Evolutionary conservation across 2,888 invertebrate genomes (phyloP).

Genomic region (Eretmocerus hayati): DNA sequence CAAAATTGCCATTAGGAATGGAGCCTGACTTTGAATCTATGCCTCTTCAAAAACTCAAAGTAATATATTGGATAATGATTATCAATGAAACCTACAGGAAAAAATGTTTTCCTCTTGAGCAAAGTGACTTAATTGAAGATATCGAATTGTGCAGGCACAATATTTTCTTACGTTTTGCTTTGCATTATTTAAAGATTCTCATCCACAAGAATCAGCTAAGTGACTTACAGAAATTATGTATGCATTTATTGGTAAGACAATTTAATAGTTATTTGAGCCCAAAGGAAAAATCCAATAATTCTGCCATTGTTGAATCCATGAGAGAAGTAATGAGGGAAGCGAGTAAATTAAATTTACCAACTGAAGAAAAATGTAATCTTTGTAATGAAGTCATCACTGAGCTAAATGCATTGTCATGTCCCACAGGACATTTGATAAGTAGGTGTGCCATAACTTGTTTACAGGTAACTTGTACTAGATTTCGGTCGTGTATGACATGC

Average conservation of each 20-base stretch:
- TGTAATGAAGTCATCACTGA: constrained; percentile 34
- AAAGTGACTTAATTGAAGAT: background rate
- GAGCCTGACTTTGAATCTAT: constrained; percentile 28
- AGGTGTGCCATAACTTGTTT: constrained; percentile 39
- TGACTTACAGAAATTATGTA: constrained; percentile 27
- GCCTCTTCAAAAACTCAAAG: constrained; percentile 29
- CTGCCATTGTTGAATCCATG: constrained; percentile 19
- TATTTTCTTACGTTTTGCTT: constrained; percentile 34
- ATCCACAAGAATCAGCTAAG: constrained; percentile 21
- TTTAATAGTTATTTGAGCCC: constrained; percentile 36
- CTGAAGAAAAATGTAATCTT: constrained; percentile 34
- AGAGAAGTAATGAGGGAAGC: constrained; percentile 26
- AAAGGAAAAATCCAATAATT: constrained; percentile 28
- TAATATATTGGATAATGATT: constrained; percentile 36
- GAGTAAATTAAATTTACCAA: constrained; percentile 15
- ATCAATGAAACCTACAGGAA: constrained; percentile 34
- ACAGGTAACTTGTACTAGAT: constrained; percentile 34
- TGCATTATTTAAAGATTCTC: constrained; percentile 28
- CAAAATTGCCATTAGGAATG: constrained; percentile 18
- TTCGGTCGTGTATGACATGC: constrained; percentile 36
- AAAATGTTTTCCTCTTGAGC: constrained; percentile 22
- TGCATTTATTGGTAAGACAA: constrained; percentile 33
- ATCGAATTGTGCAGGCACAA: constrained; percentile 30
- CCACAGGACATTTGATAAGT: constrained; percentile 37
- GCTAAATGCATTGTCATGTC: constrained; percentile 31